Percentiles rank a stretch among this genome's conserved stretches.
Evolutionary conservation across 1,140 invertebrate species (phyloP).

Genomic region (Macrostomum lignano): DNA sequence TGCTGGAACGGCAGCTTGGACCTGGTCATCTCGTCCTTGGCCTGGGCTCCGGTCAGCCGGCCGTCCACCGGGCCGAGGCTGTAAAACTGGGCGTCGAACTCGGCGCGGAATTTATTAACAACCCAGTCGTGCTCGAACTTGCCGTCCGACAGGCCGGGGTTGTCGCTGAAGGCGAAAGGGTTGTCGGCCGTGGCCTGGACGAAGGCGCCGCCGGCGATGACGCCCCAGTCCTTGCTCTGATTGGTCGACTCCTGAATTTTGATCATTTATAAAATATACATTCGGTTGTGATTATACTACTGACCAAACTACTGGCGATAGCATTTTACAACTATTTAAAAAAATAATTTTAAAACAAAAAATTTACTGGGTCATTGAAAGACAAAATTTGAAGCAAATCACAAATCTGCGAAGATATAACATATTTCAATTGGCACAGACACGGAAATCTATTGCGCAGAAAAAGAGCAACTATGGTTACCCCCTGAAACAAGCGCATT

Average conservation of each 20-base stretch:
- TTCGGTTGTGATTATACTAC: not conserved
- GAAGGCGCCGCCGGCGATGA: constrained; percentile 19
- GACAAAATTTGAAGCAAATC: too few relatives aligned
- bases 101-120: constrained; percentile 54
- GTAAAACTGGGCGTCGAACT: constrained; percentile 55
- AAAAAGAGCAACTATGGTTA: too few relatives aligned
- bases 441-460: too few relatives aligned
- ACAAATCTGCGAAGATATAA: too few relatives aligned
- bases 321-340: not conserved
- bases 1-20: constrained; percentile 89
- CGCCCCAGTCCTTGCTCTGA: not conserved
- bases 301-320: not conserved
- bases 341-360: not conserved
- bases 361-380: not conserved
- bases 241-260: not conserved
- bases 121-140: constrained; percentile 85
- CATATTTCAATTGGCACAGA: too few relatives aligned
- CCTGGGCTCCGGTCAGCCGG: constrained; percentile 64
- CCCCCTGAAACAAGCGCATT: too few relatives aligned
- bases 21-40: constrained; percentile 50
- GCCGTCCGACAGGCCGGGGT: constrained; percentile 82
- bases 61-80: constrained; percentile 58
- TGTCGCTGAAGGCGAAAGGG: constrained; percentile 75
- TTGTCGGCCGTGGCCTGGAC: constrained; percentile 61
- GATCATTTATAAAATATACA: not conserved